Conservation (phyloP, 2,113 vertebrate genomes). For the Rhinolophus ferrumequinum region DNA sequence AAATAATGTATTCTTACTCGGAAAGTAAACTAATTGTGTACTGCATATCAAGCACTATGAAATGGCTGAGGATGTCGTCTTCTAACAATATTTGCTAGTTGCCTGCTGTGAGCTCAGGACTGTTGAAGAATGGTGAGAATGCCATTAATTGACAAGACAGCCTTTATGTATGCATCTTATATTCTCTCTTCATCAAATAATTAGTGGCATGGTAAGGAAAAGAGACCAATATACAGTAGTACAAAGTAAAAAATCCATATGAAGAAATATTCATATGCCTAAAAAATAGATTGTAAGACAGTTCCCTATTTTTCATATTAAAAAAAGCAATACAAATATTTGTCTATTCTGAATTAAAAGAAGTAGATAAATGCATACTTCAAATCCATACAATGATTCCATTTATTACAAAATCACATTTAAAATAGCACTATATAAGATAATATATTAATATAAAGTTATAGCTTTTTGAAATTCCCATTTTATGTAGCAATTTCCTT, state of each 20-base stretch:
- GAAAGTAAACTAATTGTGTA: neutral
- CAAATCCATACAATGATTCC: neutral
- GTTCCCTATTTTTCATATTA: neutral
- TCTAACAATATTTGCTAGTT: neutral
- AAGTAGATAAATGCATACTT: neutral
- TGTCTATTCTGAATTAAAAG: neutral
- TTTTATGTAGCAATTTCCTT: slow-evolving; percentile 42
- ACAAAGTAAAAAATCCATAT: neutral
- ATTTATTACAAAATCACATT: neutral
- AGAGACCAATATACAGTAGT: neutral
- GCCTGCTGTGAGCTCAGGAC: neutral
- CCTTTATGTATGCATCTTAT: neutral
- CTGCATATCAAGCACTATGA: neutral
- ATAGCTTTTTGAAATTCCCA: neutral
- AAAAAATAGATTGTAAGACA: neutral
- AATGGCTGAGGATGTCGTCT: neutral
- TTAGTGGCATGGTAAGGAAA: neutral
- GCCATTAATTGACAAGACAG: neutral
- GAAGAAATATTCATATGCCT: neutral
- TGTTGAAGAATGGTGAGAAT: neutral
- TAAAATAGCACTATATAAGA: neutral
- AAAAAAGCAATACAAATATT: neutral
- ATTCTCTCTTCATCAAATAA: neutral
- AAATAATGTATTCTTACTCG: neutral
- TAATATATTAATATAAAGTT: neutral